Evolutionary conservation across 2,797 vertebrate species (phyloP).

Genomic region (Anas capensis): DNA sequence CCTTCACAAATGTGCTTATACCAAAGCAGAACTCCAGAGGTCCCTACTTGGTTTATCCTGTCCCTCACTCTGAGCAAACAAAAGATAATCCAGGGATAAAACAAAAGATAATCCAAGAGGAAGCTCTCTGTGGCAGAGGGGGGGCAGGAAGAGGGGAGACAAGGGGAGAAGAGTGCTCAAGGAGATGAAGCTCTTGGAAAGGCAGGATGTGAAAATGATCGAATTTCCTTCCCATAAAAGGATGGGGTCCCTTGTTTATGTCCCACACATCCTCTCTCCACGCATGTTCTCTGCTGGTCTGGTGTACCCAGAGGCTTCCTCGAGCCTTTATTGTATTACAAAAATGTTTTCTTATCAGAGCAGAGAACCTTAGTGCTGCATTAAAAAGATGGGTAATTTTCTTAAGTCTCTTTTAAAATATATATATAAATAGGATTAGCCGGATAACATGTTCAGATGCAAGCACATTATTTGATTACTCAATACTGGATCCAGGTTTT

Average conservation of each 20-base stretch:
- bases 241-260: constrained; percentile 73
- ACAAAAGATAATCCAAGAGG: constrained; percentile 57
- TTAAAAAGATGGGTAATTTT: constrained; percentile 85
- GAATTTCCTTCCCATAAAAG: constrained; percentile 79
- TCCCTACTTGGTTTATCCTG: constrained; percentile 27
- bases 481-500: constrained; percentile 80
- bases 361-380: constrained; percentile 79
- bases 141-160: constrained; percentile 18
- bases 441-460: constrained; percentile 81
- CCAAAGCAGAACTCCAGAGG: constrained; percentile 45
- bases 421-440: constrained; percentile 83
- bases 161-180: constrained; percentile 46
- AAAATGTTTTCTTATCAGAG: constrained; percentile 82
- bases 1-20: constrained; percentile 25
- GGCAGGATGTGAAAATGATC: constrained; percentile 78
- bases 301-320: constrained; percentile 80
- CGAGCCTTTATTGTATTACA: constrained; percentile 83
- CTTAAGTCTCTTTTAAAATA: constrained; percentile 81
- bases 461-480: constrained; percentile 83
- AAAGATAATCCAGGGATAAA: constrained; percentile 46
- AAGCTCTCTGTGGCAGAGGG: constrained; percentile 5
- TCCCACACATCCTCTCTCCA: constrained; percentile 75
- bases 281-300: constrained; percentile 39
- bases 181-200: constrained; percentile 63
- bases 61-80: constrained; percentile 57